Evolutionary conservation across 1,140 invertebrate genomes (phyloP), one percentile per base, ranked within the genome.

Genomic region (Hycleus cichorii): DNA sequence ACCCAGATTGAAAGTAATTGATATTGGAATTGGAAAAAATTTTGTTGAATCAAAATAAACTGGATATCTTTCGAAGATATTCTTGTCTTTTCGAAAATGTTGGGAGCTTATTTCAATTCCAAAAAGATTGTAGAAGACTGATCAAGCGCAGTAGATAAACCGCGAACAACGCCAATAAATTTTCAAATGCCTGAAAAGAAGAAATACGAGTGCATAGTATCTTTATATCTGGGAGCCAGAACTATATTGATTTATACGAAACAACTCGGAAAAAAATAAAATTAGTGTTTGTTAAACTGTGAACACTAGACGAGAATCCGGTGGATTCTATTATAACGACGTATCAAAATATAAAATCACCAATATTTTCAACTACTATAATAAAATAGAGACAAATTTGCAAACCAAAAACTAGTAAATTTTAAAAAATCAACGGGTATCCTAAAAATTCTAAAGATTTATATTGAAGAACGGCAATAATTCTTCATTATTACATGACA

Each of bases 171-270:
- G 45, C 47, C 50, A 62, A 62, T 62, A 62, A 62, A 62, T 62
- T 55, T 49, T 52, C 47, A 49, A 52, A 53, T 47, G 45, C 51
- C 49, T 53, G 55, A 62, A 62, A 59, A 50, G 49, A 57, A 56
- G 63, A 64, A 59, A 59, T 59, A 58, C 59, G 60, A 46, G 60
- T 64, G 60, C 49, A 56, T 54, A 49, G 52, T 61, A 64, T 64
- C 62, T 60, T 58, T 52, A 48, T 38, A 58, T 58, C 57, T 52
- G 53, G 32, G 32, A 56, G 47, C 45, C 53, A 32, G 32, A 32
- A 18, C 45, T 45, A 47, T 58, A 58, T 52, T 58, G 57, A 58
- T 58, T 58, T 58, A 58, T 53, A 27, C 39, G 38, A 56, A 47
- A 40, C 53, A 48, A 42, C 53, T 47, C 47, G 39, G 39, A 48